Evolutionary conservation across 2,888 invertebrate genomes (phyloP), one percentile per base, ranked within the genome.

Genomic region (Carpatolechia fugitivella): DNA sequence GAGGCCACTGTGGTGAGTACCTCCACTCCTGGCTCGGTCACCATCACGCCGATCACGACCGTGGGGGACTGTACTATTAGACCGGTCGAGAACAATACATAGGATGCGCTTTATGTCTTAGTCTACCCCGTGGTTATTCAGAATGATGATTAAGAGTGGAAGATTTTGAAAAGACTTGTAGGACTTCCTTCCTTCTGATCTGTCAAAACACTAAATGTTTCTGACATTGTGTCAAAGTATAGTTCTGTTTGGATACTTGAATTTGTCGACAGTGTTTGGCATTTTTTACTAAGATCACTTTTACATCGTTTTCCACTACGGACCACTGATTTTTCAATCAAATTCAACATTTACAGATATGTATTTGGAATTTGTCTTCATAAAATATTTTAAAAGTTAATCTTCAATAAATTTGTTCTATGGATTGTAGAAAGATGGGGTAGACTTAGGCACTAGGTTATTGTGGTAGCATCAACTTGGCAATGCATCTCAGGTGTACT

Each of bases 61-160:
- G 87, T 90, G 0, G 90, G 90, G 1, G 91, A 90, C 62, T 90
- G 91, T 64, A 90, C 91, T 54, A 89, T 90, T 63, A 70, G 90
- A 55, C 89, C 90, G 0, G 82, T 90, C 0, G 86, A 88, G 60
- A 85, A 85, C 65, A 76, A 60, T 64, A 72, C 87, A 74, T 85
- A 88, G 78, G 69, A 65, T 60, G 73, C 62, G 52, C 63, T 63
- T 50, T 56, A 61, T 55, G 70, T 57, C 44, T 44, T 44, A 29
- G 70, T 78, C 78, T 79, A 73, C 80, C 82, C 81, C 76, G 62
- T 78, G 58, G 52, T 44, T 10, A 24, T 44, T 13, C 29, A 44
- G 33, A 33, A 3, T 40, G 13, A 40, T 24, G 40, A 40, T 48
- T 6, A 33, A 30, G n/a, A 7, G n/a, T 24, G 24, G 16, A 38